Percentiles rank a stretch among this genome's conserved stretches.
Conservation (phyloP, 2,113 vertebrate species). For the Donacobius atricapilla region DNA sequence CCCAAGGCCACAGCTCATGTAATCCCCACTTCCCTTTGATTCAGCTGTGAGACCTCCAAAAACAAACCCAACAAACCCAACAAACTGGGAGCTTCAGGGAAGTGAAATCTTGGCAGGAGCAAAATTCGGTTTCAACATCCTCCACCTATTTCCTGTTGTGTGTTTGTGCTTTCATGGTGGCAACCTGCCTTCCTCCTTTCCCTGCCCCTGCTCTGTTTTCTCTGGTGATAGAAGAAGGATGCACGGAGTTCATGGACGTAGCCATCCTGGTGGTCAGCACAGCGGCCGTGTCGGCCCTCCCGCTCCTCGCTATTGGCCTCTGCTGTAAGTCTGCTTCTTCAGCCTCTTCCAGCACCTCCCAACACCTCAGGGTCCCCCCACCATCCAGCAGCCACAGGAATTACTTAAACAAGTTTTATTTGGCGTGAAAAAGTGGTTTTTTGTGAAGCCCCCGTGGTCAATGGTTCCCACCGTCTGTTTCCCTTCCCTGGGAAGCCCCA, state of each 20-base stretch:
- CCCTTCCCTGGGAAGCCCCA: neutral
- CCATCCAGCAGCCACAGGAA: fast-evolving
- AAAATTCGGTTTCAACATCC: neutral
- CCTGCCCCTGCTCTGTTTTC: neutral
- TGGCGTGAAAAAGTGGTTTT: neutral
- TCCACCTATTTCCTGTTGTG: fast-evolving
- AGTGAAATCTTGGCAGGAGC: neutral
- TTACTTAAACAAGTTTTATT: neutral
- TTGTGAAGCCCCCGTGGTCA: neutral
- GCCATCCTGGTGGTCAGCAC: neutral
- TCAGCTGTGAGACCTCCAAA: fast-evolving
- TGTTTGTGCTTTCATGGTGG: fast-evolving
- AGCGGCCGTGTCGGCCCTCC: neutral
- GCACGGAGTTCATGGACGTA: neutral
- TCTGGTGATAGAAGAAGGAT: neutral
- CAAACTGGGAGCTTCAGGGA: fast-evolving
- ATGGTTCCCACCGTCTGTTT: fast-evolving
- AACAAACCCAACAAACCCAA: no score
- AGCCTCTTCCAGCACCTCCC: neutral
- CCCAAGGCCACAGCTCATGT: fast-evolving
- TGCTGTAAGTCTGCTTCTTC: conserved; percentile 7
- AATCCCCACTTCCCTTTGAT: fast-evolving
- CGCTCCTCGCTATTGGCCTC: conserved; percentile 10
- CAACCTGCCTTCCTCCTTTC: neutral
- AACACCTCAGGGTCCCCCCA: fast-evolving